Evolutionary conservation across 2,797 vertebrate species (phyloP).

Genomic region (Antrozous pallidus): DNA sequence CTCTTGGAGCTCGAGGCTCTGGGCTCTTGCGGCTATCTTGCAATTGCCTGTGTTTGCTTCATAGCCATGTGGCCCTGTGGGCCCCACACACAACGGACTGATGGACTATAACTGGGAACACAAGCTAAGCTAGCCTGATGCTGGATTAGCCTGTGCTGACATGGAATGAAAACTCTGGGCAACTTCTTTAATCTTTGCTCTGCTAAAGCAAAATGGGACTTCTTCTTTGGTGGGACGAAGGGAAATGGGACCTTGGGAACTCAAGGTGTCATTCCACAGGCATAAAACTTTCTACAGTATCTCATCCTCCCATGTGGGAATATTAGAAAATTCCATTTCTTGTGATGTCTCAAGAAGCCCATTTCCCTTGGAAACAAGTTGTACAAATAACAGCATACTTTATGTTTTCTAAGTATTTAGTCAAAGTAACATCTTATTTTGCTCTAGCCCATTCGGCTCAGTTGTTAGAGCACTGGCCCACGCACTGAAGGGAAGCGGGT

Average conservation of each 20-base stretch:
- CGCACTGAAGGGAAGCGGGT: no score
- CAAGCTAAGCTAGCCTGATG: background rate
- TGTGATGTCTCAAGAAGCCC: background rate
- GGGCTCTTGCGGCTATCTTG: background rate
- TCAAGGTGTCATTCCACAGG: background rate
- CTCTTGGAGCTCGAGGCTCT: background rate
- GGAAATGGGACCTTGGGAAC: background rate
- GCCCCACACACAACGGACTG: background rate
- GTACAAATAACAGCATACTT: no score
- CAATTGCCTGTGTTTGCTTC: background rate
- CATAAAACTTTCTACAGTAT: background rate
- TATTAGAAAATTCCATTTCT: background rate
- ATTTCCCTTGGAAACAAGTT: background rate
- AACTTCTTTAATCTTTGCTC: background rate
- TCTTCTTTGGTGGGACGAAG: background rate
- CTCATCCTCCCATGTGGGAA: background rate
- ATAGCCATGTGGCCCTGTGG: background rate
- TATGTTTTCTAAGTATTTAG: background rate
- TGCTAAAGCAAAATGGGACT: background rate
- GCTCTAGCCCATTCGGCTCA: no score
- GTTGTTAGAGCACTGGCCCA: no score
- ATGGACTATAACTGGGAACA: background rate
- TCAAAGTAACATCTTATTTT: background rate
- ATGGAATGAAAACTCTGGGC: background rate
- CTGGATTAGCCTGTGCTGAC: background rate